Conservation (phyloP, 1,140 invertebrate genomes). For the Sinella curviseta region DNA sequence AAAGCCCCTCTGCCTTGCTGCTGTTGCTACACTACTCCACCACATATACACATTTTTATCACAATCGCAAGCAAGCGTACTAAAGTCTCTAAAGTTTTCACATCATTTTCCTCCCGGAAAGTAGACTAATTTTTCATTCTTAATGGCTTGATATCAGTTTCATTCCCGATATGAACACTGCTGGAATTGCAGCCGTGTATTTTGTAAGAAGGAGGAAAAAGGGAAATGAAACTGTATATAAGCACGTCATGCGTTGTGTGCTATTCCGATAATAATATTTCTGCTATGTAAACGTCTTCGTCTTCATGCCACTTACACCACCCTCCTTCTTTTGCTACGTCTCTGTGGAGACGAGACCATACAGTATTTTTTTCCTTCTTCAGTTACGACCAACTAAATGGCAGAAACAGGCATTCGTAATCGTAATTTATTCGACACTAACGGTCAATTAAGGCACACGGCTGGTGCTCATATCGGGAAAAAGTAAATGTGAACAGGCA, state of each 20-base stretch:
- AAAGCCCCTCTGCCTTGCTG: no score
- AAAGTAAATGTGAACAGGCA: slow-evolving; percentile 16
- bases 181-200: not conserved
- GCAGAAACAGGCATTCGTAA: slow-evolving; percentile 31
- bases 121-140: slow-evolving; percentile 23
- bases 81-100: slow-evolving; percentile 13
- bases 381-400: slow-evolving; percentile 1
- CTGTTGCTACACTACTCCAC: no score
- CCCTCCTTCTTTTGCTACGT: not conserved
- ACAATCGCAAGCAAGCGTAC: not conserved
- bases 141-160: slow-evolving; percentile 22
- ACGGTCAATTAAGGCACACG: slow-evolving; percentile 46
- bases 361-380: not conserved
- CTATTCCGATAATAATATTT: not conserved
- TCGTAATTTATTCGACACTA: slow-evolving; percentile 50
- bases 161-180: slow-evolving; percentile 2
- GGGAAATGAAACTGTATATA: no score
- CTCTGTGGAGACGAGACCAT: not conserved
- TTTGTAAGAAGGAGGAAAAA: no score
- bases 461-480: slow-evolving; percentile 31
- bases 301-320: not conserved
- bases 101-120: slow-evolving; percentile 22
- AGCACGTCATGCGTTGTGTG: not conserved
- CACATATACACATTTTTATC: not conserved
- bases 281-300: slow-evolving; percentile 2